Evolutionary conservation across 2,797 vertebrate genomes (phyloP).

Genomic region (Nasua narica): DNA sequence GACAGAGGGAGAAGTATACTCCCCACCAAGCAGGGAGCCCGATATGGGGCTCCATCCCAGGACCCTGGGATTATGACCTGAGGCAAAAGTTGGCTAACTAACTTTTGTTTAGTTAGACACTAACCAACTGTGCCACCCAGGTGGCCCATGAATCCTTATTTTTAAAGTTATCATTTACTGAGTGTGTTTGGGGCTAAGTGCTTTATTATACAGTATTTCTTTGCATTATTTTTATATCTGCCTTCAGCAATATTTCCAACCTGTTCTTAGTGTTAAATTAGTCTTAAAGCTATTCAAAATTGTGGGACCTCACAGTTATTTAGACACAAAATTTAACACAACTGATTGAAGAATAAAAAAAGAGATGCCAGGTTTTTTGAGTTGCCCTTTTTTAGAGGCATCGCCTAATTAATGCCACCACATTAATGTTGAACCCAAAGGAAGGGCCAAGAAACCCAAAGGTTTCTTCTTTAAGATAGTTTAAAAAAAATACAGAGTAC

Average conservation of each 20-base stretch:
- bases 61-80: not conserved
- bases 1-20: not conserved
- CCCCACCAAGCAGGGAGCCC: not conserved
- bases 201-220: not conserved
- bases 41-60: not conserved
- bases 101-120: too few relatives aligned
- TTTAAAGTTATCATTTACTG: not conserved
- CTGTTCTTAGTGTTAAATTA: not conserved
- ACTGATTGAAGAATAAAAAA: not conserved
- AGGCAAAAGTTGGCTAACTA: not conserved
- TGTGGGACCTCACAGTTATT: not conserved
- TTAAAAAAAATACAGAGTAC: not conserved
- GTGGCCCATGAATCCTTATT: not conserved
- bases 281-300: not conserved
- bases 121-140: not conserved
- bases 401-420: not conserved
- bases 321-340: not conserved
- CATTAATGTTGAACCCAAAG: not conserved
- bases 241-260: not conserved
- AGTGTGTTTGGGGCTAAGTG: not conserved
- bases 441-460: not conserved
- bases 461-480: not conserved
- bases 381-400: not conserved
- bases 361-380: not conserved
- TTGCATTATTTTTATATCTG: not conserved